Base-by-base conservation (phyloP, 1,140 invertebrate species). In the Mamestra configurata region DNA sequence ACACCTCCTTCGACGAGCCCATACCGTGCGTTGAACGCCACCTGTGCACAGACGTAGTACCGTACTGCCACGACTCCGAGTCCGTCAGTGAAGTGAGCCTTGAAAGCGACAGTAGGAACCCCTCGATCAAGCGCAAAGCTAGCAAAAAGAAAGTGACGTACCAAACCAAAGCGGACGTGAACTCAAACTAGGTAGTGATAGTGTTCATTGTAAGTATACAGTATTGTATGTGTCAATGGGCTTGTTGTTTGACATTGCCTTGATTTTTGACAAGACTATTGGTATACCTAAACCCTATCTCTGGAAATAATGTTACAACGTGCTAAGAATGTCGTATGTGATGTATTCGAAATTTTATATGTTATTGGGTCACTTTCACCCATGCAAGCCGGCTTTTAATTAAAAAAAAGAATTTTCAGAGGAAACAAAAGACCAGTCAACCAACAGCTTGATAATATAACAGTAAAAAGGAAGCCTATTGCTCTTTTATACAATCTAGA, bases 111-210 rank as follows among this genome's bases (percentile, higher is more conserved):
- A 93, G 89, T 80, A 85, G 93, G 57, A 89, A 90, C n/a, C 92
- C 89, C 6, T 93, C 92, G 7, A 86, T 94, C 18, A 89, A 88
- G 80, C 81, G 82, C 18, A 90, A 85, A 51, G 40, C 76, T 7
- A 87, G 79, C 66, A 93, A 94, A 68, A 91, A 90, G 70, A 90
- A 89, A 85, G 93, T 94, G 40, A 92, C 93, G 22, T 94, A 94
- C 78, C 93, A 94, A 91, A 90, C 86, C 68, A 91, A 94, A 90
- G 93, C 92, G 27, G 92, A 94, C 85, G 91, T 93, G 82, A 91
- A 89, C 83, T 88, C 88, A 71, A 89, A 80, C 86, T 93, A 90
- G 79, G 76, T 76, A 55, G 61, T 85, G 73, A 64, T 85, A 71
- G 51, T 80, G 55, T 55, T 35, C 85, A 61, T 40, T 77, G 46